phyloP scores from a whole-genome alignment of 1,140 invertebrate species.

The Druon quercuslanigerum region DNA sequence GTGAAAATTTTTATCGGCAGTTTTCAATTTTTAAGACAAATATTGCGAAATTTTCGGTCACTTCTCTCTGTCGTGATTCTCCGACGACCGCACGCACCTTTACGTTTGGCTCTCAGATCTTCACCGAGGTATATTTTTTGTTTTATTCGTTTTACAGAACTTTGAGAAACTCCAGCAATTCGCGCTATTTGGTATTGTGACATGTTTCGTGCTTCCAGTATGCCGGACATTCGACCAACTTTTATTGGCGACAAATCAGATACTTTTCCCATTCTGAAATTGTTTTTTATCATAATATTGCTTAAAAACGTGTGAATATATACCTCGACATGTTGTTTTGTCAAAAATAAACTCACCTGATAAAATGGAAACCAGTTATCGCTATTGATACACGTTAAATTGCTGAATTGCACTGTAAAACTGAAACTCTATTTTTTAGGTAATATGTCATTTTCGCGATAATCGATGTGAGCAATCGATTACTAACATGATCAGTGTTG shows the following conservation, averaged over 20 bases:
- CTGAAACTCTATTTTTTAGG: slow-evolving; percentile 21
- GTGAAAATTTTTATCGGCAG: slow-evolving; percentile 19
- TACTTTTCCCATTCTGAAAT: slow-evolving; percentile 25
- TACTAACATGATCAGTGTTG: too few relatives aligned
- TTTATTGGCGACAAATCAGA: too few relatives aligned
- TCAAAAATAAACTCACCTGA: slow-evolving; percentile 14
- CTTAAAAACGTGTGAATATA: slow-evolving; percentile 19
- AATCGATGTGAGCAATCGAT: slow-evolving; percentile 21
- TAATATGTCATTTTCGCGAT: slow-evolving; percentile 1
- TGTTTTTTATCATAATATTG: slow-evolving; percentile 31
- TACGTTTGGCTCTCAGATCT: slow-evolving; percentile 19
- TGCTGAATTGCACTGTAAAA: slow-evolving; percentile 27
- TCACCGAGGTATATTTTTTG: slow-evolving; percentile 25
- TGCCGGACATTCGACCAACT: too few relatives aligned
- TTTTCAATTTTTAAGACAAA: slow-evolving; percentile 14
- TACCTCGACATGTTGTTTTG: slow-evolving; percentile 6
- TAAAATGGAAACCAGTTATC: neutral
- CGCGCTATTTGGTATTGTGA: slow-evolving; percentile 26
- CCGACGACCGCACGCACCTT: too few relatives aligned
- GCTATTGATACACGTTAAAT: slow-evolving; percentile 18
- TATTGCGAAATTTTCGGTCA: slow-evolving; percentile 22
- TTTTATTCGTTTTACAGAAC: slow-evolving; percentile 26
- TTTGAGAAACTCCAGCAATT: slow-evolving; percentile 26
- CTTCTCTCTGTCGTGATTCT: too few relatives aligned
- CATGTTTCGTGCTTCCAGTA: slow-evolving; percentile 23